Evolutionary conservation across 2,888 invertebrate species (phyloP).

Genomic region (Gerris lacustris): DNA sequence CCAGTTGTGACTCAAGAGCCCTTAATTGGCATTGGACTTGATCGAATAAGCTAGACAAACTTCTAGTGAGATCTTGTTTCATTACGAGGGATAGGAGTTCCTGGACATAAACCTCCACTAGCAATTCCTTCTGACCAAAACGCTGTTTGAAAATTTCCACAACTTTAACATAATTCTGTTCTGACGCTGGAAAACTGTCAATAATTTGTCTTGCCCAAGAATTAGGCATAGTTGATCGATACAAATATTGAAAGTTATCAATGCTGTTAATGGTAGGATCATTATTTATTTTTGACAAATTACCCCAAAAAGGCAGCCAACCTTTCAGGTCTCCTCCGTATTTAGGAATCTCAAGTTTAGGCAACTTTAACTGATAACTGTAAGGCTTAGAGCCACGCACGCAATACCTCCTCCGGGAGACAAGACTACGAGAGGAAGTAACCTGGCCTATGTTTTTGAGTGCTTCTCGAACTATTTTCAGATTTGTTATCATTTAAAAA

Average conservation of each 20-base stretch:
- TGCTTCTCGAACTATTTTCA: background rate
- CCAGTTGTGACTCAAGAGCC: conserved; percentile 30
- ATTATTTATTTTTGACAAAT: background rate
- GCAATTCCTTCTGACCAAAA: background rate
- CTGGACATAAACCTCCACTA: background rate
- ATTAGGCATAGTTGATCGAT: background rate
- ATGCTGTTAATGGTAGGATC: background rate
- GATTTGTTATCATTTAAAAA: background rate
- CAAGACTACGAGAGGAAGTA: conserved; percentile 33
- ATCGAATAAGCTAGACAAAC: conserved; percentile 26
- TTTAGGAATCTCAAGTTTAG: background rate
- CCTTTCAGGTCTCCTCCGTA: background rate
- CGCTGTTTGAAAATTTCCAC: background rate
- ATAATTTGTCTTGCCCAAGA: background rate
- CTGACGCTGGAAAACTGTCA: background rate
- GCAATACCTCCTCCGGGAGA: conserved; percentile 30
- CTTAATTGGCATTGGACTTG: conserved; percentile 31
- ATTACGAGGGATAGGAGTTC: background rate
- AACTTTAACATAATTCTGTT: background rate
- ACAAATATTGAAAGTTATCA: conserved; percentile 1
- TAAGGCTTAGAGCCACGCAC: conserved; percentile 14
- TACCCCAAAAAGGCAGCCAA: background rate
- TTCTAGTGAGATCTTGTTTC: background rate
- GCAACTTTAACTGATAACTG: background rate
- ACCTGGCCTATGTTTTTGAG: too few relatives aligned